These are phyloP conservation scores for Sinodicranocentrus sp. DNA, from an alignment of 2,888 invertebrate species.

Conservation along the genomic window DNA sequence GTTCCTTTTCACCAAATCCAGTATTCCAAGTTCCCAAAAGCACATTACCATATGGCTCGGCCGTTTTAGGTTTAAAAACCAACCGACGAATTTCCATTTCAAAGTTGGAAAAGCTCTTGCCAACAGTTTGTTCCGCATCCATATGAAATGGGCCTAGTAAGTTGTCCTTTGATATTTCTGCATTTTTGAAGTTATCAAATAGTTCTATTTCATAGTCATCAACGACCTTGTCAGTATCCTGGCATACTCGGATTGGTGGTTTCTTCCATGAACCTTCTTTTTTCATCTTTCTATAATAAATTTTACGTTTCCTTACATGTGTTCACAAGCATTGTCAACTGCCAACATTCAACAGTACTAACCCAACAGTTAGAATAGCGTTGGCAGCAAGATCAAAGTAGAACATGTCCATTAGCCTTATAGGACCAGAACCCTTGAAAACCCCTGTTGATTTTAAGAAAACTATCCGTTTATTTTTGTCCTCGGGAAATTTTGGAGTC, in stretches of 20 bases:
- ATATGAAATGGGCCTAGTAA: constrained; percentile 79
- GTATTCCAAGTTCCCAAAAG: constrained; percentile 88
- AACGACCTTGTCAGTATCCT: constrained; percentile 85
- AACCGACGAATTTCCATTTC: constrained; percentile 83
- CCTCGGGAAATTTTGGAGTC: constrained; percentile 41
- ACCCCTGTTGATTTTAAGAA: no score
- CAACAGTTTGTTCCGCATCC: constrained; percentile 81
- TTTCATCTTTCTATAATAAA: constrained; percentile 80
- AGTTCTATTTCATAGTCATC: constrained; percentile 77
- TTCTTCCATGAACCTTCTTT: constrained; percentile 81
- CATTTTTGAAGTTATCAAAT: constrained; percentile 30
- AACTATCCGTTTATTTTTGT: constrained; percentile 4
- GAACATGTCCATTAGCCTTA: constrained; percentile 81
- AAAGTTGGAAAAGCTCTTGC: constrained; percentile 87
- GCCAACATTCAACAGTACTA: no score
- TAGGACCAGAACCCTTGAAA: no score
- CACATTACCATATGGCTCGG: constrained; percentile 36
- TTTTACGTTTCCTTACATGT: not conserved
- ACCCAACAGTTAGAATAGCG: constrained; percentile 84
- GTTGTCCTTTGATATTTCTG: constrained; percentile 59
- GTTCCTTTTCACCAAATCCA: constrained; percentile 81
- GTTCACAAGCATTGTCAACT: not conserved
- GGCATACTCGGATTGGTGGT: constrained; percentile 83
- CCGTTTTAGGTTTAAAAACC: constrained; percentile 56
- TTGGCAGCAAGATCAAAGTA: constrained; percentile 91